Evolutionary conservation across 2,113 vertebrate genomes (phyloP).

Genomic region (Atherinomorus stipes): DNA sequence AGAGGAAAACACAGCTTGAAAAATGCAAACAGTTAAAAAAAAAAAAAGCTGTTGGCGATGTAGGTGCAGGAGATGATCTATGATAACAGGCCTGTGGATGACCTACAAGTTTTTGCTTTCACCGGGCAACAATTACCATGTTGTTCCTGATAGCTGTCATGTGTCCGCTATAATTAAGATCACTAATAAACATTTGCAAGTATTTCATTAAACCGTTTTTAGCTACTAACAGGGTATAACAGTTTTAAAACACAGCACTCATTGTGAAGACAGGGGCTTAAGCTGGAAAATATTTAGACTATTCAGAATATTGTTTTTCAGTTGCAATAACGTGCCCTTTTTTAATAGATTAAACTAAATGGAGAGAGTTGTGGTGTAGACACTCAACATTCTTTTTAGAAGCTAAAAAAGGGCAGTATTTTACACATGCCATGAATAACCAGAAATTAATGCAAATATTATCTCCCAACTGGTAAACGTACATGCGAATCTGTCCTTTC

Average conservation of each 20-base stretch:
- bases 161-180: slow-evolving; percentile 22
- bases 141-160: slow-evolving; percentile 35
- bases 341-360: slow-evolving; percentile 1
- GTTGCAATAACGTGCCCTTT: neutral
- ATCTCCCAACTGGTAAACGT: neutral
- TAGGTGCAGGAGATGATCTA: neutral
- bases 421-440: slow-evolving; percentile 18
- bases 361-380: neutral
- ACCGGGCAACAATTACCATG: neutral
- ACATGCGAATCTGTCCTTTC: slow-evolving; percentile 3
- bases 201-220: slow-evolving; percentile 1
- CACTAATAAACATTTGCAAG: slow-evolving; percentile 1
- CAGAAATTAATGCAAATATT: slow-evolving; percentile 21
- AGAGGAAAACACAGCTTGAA: neutral
- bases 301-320: neutral
- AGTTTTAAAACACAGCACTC: neutral
- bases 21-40: neutral
- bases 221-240: neutral
- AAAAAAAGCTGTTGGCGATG: neutral
- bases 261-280: neutral
- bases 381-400: neutral
- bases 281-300: neutral
- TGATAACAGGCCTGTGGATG: neutral
- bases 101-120: slow-evolving; percentile 18
- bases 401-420: neutral